Conservation (phyloP, 2,888 invertebrate species). For the Synanthedon myopaeformis region DNA sequence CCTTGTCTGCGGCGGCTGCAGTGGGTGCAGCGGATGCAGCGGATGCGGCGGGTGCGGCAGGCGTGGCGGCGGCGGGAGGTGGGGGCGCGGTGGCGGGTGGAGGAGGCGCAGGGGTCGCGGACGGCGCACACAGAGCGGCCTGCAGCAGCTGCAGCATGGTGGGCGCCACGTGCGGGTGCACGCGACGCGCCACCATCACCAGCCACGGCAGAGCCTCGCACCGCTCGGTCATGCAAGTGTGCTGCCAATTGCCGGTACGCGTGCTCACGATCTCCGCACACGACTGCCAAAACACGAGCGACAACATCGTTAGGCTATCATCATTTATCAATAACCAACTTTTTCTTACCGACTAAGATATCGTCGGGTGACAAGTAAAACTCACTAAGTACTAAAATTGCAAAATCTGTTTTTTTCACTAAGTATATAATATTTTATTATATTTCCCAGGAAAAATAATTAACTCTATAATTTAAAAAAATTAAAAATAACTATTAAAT, state of each 20-base stretch:
- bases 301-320: too few species aligned
- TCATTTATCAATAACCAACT: too few species aligned
- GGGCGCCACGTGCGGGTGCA: slow-evolving; percentile 93
- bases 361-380: too few species aligned
- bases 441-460: too few species aligned
- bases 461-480: too few species aligned
- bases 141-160: slow-evolving; percentile 91
- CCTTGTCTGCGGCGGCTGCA: neutral
- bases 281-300: slow-evolving; percentile 42
- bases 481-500: neutral
- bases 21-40: slow-evolving; percentile 4
- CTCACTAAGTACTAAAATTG: too few species aligned
- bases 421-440: too few species aligned
- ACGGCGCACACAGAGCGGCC: slow-evolving; percentile 80
- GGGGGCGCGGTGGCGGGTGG: slow-evolving; percentile 3
- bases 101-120: slow-evolving; percentile 6
- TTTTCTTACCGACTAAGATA: too few species aligned
- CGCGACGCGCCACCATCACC: slow-evolving; percentile 83
- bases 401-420: too few species aligned
- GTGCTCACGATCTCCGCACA: slow-evolving; percentile 93
- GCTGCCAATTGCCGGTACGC: slow-evolving; percentile 96
- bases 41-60: slow-evolving; percentile 4
- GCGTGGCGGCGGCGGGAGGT: slow-evolving; percentile 9
- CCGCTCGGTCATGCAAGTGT: slow-evolving; percentile 81
- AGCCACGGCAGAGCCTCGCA: slow-evolving; percentile 83